Evolutionary conservation across 2,888 invertebrate genomes (phyloP), one percentile per base, ranked within the genome.

Genomic region (Monopis laevigella): DNA sequence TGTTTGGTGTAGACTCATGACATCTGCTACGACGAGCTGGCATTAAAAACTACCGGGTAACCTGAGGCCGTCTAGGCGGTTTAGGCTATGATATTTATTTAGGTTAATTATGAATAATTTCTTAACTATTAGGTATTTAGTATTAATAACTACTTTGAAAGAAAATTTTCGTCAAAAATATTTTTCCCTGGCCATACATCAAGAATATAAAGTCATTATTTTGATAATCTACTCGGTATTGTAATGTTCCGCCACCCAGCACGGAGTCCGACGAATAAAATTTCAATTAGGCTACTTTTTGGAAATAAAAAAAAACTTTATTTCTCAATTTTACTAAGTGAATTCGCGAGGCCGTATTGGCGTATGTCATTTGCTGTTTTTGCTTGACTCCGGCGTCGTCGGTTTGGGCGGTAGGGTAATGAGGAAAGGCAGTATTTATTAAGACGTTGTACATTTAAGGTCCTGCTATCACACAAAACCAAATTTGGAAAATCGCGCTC

Each of bases 331-430:
- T 71, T 49, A 54, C 56, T 65, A 67, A 78, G 72, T 74, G 72
- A 74, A 66, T 69, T 59, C 65, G 63, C 60, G 27, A 39, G 53
- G 55, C 45, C 8, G 24, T 65, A 68, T 68, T 62, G 65, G 60
- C 54, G 68, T 65, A 72, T 69, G 71, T 78, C 73, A 75, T 77
- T 75, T 77, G 58, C 62, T 48, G 72, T 75, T 78, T 78, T 78
- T 77, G 69, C 58, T 51, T 51, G 38, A 45, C 48, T 53, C 46
- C 57, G 53, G 55, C 60, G n/a, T 61, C 60, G 57, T 56, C 74
- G 56, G 64, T 70, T 74, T 69, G 72, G 74, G 73, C 64, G 77
- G 77, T 70, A 75, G 60, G 64, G 68, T 75, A 77, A 78, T 77
- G 74, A 73, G 67, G 56, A 65, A 65, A 57, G 58, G 62, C 65